A percentile compares a stretch with the other conserved stretches of the same genome.
Conservation (phyloP, 1,140 invertebrate genomes). For the Drosophila equinoxialis region DNA sequence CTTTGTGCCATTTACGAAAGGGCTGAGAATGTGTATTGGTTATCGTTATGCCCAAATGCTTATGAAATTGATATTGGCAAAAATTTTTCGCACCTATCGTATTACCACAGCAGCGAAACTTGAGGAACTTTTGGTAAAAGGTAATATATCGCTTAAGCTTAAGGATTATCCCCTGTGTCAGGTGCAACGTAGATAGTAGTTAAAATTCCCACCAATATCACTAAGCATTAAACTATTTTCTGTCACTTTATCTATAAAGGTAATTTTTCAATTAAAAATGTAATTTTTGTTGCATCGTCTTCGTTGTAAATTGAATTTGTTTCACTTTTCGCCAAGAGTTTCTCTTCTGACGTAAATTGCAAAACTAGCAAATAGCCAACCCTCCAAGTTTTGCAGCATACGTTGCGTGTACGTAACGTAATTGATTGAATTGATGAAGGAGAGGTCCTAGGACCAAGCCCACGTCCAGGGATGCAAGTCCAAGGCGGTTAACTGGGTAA, state of each 20-base stretch:
- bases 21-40: conserved; percentile 81
- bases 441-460: too few relatives aligned
- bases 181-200: conserved; percentile 51
- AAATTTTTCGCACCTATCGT: conserved; percentile 71
- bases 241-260: conserved; percentile 32
- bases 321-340: conserved; percentile 48
- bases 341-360: conserved; percentile 51
- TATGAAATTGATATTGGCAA: conserved; percentile 74
- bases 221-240: neutral
- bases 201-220: conserved; percentile 6
- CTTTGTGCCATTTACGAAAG: conserved; percentile 81
- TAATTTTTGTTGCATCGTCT: conserved; percentile 61
- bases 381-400: conserved; percentile 17
- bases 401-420: conserved; percentile 56
- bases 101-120: conserved; percentile 60
- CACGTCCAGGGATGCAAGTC: conserved; percentile 12
- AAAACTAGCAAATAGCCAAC: conserved; percentile 32
- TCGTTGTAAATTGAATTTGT: conserved; percentile 68
- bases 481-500: conserved; percentile 22
- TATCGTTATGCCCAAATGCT: conserved; percentile 74
- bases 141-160: conserved; percentile 74
- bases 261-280: conserved; percentile 74
- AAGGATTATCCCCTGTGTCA: conserved; percentile 68
- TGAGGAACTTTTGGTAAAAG: conserved; percentile 65
- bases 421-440: conserved; percentile 64